Conservation (phyloP, 2,888 invertebrate genomes). For the Horisme vitalbata region DNA sequence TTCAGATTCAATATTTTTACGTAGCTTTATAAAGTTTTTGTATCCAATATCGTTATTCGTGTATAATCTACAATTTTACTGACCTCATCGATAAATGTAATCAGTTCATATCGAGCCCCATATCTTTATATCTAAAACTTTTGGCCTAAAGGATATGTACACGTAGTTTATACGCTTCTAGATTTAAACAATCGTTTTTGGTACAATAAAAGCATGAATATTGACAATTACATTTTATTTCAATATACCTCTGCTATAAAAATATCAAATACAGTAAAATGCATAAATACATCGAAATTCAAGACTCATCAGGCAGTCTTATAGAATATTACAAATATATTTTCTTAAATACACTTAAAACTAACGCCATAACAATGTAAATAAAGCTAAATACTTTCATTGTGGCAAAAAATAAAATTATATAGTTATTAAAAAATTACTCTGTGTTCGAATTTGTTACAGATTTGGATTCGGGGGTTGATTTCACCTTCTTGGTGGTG, state of each 20-base stretch:
- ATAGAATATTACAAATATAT: conserved; percentile 41
- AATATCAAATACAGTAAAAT: conserved; percentile 43
- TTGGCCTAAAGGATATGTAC: conserved; percentile 27
- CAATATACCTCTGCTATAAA: conserved; percentile 35
- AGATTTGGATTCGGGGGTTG: conserved; percentile 70
- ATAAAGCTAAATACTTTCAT: conserved; percentile 57
- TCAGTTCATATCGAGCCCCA: conserved; percentile 28
- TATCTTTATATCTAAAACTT: conserved; percentile 25
- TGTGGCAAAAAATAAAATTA: conserved; percentile 48
- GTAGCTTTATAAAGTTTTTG: conserved; percentile 13
- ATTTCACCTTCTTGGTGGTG: conserved; percentile 57
- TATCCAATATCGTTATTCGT: background rate
- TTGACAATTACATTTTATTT: conserved; percentile 31
- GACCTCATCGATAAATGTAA: conserved; percentile 21
- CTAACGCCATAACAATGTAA: conserved; percentile 61
- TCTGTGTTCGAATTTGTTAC: conserved; percentile 43
- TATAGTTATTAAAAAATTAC: conserved; percentile 28
- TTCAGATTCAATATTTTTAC: conserved; percentile 21
- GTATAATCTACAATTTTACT: conserved; percentile 2
- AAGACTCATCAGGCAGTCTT: conserved; percentile 54
- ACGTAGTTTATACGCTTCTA: conserved; percentile 25
- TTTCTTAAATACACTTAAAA: conserved; percentile 43
- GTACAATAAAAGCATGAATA: conserved; percentile 32
- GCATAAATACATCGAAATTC: conserved; percentile 52
- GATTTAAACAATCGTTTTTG: conserved; percentile 27